Conservation (phyloP, 1,140 invertebrate genomes). For the Atta texana region DNA sequence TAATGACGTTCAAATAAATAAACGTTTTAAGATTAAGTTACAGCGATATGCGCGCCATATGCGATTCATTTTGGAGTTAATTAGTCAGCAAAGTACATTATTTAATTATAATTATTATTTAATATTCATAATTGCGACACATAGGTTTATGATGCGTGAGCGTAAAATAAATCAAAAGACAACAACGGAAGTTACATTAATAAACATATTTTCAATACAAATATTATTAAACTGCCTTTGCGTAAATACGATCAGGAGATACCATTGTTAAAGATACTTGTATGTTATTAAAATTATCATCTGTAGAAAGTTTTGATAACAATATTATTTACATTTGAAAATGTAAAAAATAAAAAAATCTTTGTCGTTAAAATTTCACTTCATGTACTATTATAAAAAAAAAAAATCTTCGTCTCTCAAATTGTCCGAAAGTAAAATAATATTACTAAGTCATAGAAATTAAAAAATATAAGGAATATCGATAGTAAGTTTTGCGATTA, state of each 20-base stretch:
- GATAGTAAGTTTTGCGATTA: slow-evolving; percentile 71
- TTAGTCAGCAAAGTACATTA: slow-evolving; percentile 68
- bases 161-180: slow-evolving; percentile 67
- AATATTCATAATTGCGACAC: slow-evolving; percentile 65
- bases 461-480: slow-evolving; percentile 62
- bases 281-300: slow-evolving; percentile 52
- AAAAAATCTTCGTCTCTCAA: slow-evolving; percentile 66
- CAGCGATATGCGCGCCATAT: slow-evolving; percentile 41
- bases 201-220: slow-evolving; percentile 40
- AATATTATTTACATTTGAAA: slow-evolving; percentile 51
- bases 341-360: not conserved
- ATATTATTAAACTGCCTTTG: slow-evolving; percentile 70
- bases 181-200: slow-evolving; percentile 49
- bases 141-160: slow-evolving; percentile 68
- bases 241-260: slow-evolving; percentile 53
- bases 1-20: slow-evolving; percentile 76
- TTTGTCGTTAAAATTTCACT: slow-evolving; percentile 29
- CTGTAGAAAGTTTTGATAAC: slow-evolving; percentile 36
- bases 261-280: slow-evolving; percentile 29
- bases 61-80: slow-evolving; percentile 62
- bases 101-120: slow-evolving; percentile 73
- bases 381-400: slow-evolving; percentile 66
- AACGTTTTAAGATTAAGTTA: slow-evolving; percentile 72
- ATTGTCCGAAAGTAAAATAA: slow-evolving; percentile 74
- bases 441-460: slow-evolving; percentile 66